A percentile compares a stretch with the other conserved stretches of the same genome.
Conservation (phyloP, 2,113 vertebrate species). For the Paedocypris sp. region DNA sequence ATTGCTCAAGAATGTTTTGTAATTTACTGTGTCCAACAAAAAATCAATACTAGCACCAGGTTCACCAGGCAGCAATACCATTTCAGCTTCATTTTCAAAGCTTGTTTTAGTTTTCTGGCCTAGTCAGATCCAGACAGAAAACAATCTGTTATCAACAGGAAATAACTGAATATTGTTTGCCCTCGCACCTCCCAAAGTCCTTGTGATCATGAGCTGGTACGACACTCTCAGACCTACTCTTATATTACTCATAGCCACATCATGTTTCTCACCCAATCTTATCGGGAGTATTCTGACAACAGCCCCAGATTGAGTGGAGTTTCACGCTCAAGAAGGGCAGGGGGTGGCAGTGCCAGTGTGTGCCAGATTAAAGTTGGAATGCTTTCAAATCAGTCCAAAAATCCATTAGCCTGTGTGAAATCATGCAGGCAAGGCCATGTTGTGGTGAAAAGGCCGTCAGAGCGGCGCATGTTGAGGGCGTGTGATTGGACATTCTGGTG, state of each 20-base stretch:
- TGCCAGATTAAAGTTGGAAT: constrained; percentile 48
- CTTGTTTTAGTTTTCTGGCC: neutral
- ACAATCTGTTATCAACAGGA: constrained; percentile 50
- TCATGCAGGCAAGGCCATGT: too few relatives aligned
- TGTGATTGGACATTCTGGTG: too few relatives aligned
- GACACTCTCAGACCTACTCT: neutral
- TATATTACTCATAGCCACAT: neutral
- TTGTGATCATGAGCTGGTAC: neutral
- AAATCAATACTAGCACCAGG: too few relatives aligned
- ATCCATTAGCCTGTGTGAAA: too few relatives aligned
- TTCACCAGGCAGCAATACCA: too few relatives aligned
- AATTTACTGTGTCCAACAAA: too few relatives aligned
- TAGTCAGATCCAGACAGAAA: neutral
- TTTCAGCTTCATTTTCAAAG: neutral
- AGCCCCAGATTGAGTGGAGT: constrained; percentile 1
- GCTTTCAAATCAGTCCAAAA: constrained; percentile 44
- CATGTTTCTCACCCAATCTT: constrained; percentile 4
- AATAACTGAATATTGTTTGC: constrained; percentile 44
- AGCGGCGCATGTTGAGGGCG: too few relatives aligned
- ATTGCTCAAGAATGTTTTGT: too few relatives aligned
- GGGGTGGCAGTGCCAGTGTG: neutral
- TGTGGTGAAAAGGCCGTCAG: too few relatives aligned
- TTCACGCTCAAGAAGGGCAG: neutral
- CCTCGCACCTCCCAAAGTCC: constrained; percentile 16
- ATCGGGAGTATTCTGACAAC: constrained; percentile 8